phyloP scores from a whole-genome alignment of 1,140 invertebrate species.

The Bilobella aurantiaca region DNA sequence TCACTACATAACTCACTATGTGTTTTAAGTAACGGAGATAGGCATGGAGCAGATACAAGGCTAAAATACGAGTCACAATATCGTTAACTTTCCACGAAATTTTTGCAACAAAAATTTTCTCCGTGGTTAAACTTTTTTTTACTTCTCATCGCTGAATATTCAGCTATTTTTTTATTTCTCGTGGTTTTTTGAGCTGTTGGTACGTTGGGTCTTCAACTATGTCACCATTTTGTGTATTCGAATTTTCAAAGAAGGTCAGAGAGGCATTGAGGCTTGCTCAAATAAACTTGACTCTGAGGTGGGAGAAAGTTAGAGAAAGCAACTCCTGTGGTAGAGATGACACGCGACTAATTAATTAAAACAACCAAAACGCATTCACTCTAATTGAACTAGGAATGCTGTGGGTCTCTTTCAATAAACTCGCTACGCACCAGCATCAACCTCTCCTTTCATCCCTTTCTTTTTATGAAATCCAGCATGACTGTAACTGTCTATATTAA shows the following conservation, averaged over 20 bases:
- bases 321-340: neutral
- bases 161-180: neutral
- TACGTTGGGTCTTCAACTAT: neutral
- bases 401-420: neutral
- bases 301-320: neutral
- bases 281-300: neutral
- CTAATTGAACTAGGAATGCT: neutral
- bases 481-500: neutral
- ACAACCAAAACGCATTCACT: neutral
- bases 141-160: neutral
- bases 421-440: neutral
- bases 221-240: neutral
- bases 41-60: too few species aligned
- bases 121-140: neutral
- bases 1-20: too few species aligned
- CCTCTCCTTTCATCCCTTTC: neutral
- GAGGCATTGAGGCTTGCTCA: neutral
- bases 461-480: neutral
- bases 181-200: too few species aligned
- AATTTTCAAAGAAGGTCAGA: neutral
- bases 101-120: neutral
- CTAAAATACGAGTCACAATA: too few species aligned
- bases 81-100: too few species aligned
- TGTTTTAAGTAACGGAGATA: too few species aligned
- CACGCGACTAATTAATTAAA: constrained; percentile 10